Conservation (phyloP, 2,113 vertebrate genomes). For the Nycticorax nycticorax region DNA sequence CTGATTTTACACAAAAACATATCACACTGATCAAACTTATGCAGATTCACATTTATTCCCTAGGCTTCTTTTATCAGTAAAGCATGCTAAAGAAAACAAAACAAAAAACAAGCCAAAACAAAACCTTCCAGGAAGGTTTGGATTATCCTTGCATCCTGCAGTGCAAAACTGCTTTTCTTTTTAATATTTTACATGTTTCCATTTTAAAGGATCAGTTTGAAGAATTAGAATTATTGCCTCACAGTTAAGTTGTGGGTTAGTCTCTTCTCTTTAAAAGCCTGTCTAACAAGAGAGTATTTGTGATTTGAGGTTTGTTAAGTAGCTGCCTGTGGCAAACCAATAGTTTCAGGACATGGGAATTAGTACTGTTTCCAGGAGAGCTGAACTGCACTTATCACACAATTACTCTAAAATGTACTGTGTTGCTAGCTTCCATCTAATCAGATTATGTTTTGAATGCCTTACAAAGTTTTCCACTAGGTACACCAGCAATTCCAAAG, state of each 20-base stretch:
- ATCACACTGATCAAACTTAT: neutral
- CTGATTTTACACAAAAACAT: neutral
- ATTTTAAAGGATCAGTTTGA: neutral
- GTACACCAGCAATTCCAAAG: neutral
- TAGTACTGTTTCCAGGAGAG: neutral
- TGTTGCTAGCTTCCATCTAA: neutral
- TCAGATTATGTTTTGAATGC: neutral
- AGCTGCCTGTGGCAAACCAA: neutral
- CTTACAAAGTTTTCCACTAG: neutral
- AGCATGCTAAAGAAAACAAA: neutral
- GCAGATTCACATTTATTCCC: neutral
- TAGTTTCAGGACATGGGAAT: neutral
- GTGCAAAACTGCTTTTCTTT: neutral
- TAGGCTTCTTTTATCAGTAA: neutral
- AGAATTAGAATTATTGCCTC: neutral
- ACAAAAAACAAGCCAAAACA: neutral
- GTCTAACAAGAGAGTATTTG: neutral
- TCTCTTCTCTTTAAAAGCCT: neutral
- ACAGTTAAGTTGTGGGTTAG: neutral
- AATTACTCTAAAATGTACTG: neutral
- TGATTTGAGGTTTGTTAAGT: neutral
- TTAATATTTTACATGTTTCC: neutral
- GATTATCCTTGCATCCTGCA: neutral
- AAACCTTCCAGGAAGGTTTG: neutral
- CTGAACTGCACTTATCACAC: neutral